Evolutionary conservation across 92 coral and sea anemone species (phyloP).

Genomic region (Bergia puertoricense): DNA sequence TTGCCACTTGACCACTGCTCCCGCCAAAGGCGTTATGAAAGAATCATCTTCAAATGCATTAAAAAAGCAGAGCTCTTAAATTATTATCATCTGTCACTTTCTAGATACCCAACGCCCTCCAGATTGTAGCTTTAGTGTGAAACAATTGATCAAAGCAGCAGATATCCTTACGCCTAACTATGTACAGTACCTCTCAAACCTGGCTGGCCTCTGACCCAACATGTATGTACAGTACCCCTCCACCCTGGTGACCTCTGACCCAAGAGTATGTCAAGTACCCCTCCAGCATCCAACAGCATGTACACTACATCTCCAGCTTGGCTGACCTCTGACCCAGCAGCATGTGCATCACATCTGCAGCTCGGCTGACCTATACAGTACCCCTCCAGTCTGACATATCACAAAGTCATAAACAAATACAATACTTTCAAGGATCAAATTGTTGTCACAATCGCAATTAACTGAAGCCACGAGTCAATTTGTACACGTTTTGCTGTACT

Average conservation of each 20-base stretch:
- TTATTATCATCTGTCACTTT: slow-evolving; percentile 10
- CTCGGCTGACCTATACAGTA: no score
- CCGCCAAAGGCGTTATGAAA: not conserved
- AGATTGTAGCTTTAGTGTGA: slow-evolving; percentile 78
- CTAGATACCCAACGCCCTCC: slow-evolving; percentile 58
- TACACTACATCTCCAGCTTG: slow-evolving; percentile 35
- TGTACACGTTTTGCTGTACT: no score
- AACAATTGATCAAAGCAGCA: slow-evolving; percentile 77
- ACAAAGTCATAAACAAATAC: no score
- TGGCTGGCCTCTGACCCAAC: slow-evolving; percentile 1
- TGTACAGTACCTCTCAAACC: slow-evolving; percentile 51
- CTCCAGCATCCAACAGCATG: slow-evolving; percentile 37
- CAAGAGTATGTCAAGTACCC: not conserved
- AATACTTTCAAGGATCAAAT: not conserved
- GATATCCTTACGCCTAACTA: slow-evolving; percentile 87
- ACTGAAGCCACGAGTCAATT: not conserved
- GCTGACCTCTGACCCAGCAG: not conserved
- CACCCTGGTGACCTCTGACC: not conserved
- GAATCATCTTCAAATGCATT: not conserved
- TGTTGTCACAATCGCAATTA: not conserved
- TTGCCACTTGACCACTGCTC: no score
- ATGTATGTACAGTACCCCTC: not conserved
- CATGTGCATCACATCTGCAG: not conserved
- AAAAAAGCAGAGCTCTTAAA: not conserved
- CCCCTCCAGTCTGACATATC: not conserved